Percentiles rank a stretch among this genome's conserved stretches.
phyloP scores from a whole-genome alignment of 1,140 invertebrate genomes.

The Oreohelix idahoensis region DNA sequence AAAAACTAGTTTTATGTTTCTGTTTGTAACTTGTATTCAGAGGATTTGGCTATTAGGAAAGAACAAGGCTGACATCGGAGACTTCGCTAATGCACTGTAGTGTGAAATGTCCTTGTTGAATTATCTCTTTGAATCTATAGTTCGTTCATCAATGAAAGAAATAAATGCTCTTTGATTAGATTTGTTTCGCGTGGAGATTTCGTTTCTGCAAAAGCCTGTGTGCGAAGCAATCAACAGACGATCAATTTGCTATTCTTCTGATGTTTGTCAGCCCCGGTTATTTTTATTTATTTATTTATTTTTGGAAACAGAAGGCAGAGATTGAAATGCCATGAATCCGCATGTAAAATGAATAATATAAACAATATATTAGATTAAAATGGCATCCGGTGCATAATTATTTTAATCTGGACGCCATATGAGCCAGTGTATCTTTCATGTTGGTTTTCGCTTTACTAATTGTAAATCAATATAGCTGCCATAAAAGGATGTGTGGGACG shows the following conservation, averaged over 20 bases:
- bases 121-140: not conserved
- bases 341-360: not conserved
- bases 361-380: not conserved
- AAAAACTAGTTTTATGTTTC: too few relatives aligned
- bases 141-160: not conserved
- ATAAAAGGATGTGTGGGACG: not conserved
- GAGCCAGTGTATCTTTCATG: not conserved
- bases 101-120: not conserved
- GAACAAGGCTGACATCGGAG: too few relatives aligned
- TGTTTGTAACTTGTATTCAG: too few relatives aligned
- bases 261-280: not conserved
- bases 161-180: not conserved
- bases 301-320: not conserved
- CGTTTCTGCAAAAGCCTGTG: not conserved
- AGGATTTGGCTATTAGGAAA: too few relatives aligned
- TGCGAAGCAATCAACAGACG: not conserved
- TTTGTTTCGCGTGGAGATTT: not conserved
- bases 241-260: not conserved
- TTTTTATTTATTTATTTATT: too few relatives aligned
- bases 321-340: not conserved
- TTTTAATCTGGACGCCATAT: not conserved
- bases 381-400: not conserved
- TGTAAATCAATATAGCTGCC: conserved; percentile 4
- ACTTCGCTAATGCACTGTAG: too few relatives aligned
- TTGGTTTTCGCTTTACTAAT: not conserved